phyloP scores from a whole-genome alignment of 2,888 invertebrate species.

The Dromius quadrimaculatus region DNA sequence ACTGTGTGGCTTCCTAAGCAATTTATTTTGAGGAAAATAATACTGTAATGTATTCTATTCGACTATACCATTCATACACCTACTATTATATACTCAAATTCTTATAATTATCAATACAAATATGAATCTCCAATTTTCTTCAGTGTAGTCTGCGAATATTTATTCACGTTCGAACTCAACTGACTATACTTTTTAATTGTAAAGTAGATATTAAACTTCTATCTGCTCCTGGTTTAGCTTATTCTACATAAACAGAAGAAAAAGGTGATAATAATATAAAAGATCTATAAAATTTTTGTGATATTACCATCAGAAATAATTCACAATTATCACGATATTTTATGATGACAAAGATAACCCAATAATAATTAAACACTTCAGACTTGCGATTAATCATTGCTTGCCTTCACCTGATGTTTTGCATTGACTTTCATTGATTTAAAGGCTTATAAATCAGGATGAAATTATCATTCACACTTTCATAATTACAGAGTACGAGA shows the following conservation, averaged over 20 bases:
- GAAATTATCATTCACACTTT: conserved; percentile 32
- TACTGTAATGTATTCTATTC: too few species aligned
- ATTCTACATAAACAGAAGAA: not conserved
- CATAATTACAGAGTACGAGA: conserved; percentile 22
- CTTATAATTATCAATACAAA: not conserved
- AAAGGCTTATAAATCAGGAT: conserved; percentile 6
- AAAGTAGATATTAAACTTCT: too few species aligned
- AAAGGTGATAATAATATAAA: not conserved
- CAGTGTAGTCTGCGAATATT: not conserved
- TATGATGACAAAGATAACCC: conserved; percentile 29
- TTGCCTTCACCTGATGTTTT: conserved; percentile 12
- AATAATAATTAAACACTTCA: conserved; percentile 26
- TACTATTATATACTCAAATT: too few species aligned
- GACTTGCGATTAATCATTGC: conserved; percentile 27
- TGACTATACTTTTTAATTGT: too few species aligned
- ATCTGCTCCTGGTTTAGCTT: not conserved
- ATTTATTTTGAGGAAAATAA: too few species aligned
- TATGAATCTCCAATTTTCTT: not conserved
- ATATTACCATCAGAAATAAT: not conserved
- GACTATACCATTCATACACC: too few species aligned
- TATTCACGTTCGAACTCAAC: too few species aligned
- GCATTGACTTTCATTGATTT: conserved; percentile 31
- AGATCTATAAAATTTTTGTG: conserved; percentile 6
- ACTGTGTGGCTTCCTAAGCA: too few species aligned
- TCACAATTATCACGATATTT: conserved; percentile 4